Conservation (phyloP, 2,797 vertebrate species). For the Pyrocephalus nanus region DNA sequence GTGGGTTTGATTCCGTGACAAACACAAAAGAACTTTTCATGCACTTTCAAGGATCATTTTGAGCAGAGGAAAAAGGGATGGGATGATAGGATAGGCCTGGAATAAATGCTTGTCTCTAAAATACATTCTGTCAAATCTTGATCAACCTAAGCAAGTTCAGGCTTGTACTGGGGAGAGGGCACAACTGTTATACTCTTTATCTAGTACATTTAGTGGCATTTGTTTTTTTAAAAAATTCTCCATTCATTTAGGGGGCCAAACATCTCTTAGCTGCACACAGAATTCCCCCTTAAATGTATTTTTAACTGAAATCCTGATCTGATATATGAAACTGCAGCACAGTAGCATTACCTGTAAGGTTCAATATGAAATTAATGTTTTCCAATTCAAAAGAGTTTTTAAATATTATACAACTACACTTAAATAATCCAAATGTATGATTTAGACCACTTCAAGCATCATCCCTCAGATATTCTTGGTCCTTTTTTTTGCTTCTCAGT, state of each 20-base stretch:
- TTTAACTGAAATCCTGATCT: conserved; percentile 11
- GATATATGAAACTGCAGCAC: not conserved
- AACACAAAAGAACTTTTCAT: conserved; percentile 13
- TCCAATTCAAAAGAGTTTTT: not conserved
- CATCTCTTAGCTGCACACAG: not conserved
- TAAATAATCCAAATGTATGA: not conserved
- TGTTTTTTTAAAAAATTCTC: not conserved
- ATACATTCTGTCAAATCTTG: conserved; percentile 1
- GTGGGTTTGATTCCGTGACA: not conserved
- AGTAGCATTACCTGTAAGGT: not conserved
- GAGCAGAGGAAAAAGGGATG: not conserved
- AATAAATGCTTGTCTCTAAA: not conserved
- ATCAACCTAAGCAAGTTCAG: not conserved
- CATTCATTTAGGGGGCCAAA: not conserved
- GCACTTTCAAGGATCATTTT: not conserved
- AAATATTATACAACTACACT: not conserved
- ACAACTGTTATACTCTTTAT: not conserved
- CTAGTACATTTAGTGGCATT: not conserved
- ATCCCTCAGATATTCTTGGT: not conserved
- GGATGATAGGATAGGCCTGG: not conserved
- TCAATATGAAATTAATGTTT: not conserved
- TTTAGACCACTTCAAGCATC: not conserved
- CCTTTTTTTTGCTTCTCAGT: not conserved
- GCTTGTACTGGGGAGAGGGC: not conserved
- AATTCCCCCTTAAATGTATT: not conserved